A percentile compares a stretch with the other conserved stretches of the same genome.
phyloP scores from a whole-genome alignment of 2,113 vertebrate genomes.

The Eupsittula cactorum region DNA sequence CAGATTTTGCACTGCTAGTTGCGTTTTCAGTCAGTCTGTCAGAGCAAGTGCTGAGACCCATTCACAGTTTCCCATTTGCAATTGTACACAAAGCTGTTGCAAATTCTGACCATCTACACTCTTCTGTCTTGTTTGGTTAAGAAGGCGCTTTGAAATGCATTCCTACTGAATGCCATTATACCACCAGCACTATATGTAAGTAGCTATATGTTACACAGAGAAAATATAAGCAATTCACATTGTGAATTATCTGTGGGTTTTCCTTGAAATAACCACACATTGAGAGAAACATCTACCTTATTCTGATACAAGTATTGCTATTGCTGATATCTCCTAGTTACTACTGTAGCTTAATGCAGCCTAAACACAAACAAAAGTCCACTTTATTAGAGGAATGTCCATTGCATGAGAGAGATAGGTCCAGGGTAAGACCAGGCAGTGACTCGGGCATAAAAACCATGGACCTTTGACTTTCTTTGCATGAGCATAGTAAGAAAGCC shows the following conservation, averaged over 20 bases:
- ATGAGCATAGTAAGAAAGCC: not conserved
- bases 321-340: not conserved
- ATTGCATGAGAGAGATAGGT: not conserved
- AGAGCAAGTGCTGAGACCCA: not conserved
- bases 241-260: not conserved
- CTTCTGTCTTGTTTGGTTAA: not conserved
- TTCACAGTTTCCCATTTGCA: not conserved
- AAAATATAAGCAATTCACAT: not conserved
- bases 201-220: not conserved
- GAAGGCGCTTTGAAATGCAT: not conserved
- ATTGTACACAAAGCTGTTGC: not conserved
- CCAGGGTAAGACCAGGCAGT: not conserved
- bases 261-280: not conserved
- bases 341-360: not conserved
- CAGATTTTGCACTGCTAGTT: not conserved
- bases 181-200: not conserved
- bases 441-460: fast-evolving
- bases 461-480: not conserved
- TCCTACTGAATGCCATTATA: not conserved
- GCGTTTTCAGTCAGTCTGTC: constrained; percentile 3
- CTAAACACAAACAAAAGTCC: not conserved
- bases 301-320: not conserved
- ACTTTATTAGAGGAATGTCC: not conserved
- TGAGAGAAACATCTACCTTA: not conserved
- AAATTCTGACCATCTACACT: not conserved